Evolutionary conservation across 2,888 invertebrate species (phyloP).

Genomic region (Plagiodera versicolora): DNA sequence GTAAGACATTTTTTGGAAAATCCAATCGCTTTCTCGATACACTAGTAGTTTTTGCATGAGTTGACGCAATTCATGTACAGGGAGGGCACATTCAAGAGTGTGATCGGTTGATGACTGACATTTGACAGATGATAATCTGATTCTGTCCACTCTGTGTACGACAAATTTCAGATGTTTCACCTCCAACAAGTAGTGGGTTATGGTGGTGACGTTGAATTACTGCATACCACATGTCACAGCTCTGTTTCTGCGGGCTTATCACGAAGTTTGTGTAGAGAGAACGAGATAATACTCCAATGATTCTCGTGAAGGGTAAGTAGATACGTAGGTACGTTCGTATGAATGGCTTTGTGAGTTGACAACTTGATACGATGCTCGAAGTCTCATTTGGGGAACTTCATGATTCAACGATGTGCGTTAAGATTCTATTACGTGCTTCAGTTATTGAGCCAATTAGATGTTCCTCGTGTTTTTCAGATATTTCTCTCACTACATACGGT

Average conservation of each 20-base stretch:
- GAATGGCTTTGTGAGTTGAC: constrained; percentile 12
- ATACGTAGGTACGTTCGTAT: neutral
- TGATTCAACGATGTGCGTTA: neutral
- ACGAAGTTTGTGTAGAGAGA: neutral
- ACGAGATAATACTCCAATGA: neutral
- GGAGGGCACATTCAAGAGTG: no score
- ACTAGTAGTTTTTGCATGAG: no score
- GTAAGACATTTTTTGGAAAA: neutral
- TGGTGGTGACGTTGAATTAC: neutral
- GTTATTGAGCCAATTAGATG: no score
- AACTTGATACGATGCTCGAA: constrained; percentile 12
- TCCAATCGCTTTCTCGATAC: no score
- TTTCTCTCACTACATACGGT: no score
- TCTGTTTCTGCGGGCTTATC: neutral
- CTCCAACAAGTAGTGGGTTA: neutral
- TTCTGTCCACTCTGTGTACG: no score
- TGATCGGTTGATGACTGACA: no score
- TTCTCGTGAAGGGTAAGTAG: neutral
- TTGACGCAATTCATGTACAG: no score
- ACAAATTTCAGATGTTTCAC: neutral
- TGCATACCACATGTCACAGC: neutral
- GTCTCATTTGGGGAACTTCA: constrained; percentile 15
- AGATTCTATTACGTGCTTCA: no score
- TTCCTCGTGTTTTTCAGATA: no score
- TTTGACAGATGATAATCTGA: no score